phyloP scores from a whole-genome alignment of 2,797 vertebrate species.

The Cryptoblepharus egeriae region DNA sequence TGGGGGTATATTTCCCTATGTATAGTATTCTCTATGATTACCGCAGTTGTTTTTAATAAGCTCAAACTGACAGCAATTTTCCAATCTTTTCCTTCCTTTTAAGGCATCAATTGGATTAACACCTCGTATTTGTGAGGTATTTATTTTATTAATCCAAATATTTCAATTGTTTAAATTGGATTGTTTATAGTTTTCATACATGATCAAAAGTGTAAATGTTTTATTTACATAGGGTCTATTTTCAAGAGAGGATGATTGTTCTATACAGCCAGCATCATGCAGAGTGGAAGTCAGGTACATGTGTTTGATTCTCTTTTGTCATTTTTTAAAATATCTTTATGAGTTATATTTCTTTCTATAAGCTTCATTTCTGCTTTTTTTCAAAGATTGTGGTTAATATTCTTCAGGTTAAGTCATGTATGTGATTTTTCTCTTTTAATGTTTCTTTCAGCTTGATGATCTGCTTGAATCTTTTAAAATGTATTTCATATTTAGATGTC shows the following conservation, averaged over 20 bases:
- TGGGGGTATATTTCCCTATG: too few relatives aligned
- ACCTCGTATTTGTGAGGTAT: constrained; percentile 95
- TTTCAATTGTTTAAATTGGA: constrained; percentile 38
- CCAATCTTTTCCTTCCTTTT: constrained; percentile 45
- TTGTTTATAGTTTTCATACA: constrained; percentile 3
- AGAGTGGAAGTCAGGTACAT: constrained; percentile 94
- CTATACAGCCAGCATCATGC: constrained; percentile 84
- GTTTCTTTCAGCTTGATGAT: not conserved
- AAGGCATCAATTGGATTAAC: constrained; percentile 93
- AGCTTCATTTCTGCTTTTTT: constrained; percentile 21
- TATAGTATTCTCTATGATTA: constrained; percentile 16
- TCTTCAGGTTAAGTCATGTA: not conserved
- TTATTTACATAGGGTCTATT: constrained; percentile 88
- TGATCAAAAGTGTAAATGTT: constrained; percentile 42
- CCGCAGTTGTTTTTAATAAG: not conserved
- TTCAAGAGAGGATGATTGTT: constrained; percentile 80
- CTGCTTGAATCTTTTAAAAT: not conserved
- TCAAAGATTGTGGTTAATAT: not conserved
- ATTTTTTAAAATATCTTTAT: constrained; percentile 18
- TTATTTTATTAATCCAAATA: constrained; percentile 51
- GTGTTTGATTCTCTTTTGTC: not conserved
- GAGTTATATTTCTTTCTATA: not conserved
- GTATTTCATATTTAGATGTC: not conserved
- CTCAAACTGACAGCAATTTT: not conserved
- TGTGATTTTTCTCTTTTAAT: not conserved